phyloP scores from a whole-genome alignment of 2,797 vertebrate genomes.

The Poeciliopsis turneri region DNA sequence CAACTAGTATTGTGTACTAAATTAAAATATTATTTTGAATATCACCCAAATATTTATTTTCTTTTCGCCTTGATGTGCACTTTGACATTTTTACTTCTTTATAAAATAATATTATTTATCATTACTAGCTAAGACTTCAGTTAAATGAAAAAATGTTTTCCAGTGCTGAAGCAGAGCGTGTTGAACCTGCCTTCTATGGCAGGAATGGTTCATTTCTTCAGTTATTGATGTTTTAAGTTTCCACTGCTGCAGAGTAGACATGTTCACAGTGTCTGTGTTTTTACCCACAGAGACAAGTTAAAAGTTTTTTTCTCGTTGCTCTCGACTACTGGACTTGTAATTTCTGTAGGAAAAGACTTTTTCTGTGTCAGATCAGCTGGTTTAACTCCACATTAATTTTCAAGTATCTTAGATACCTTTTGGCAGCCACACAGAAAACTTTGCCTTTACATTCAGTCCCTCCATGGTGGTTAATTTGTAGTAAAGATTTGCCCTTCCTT shows the following conservation, averaged over 20 bases:
- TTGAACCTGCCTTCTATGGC: neutral
- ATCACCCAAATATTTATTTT: neutral
- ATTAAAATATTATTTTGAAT: neutral
- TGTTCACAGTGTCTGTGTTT: slow-evolving; percentile 4
- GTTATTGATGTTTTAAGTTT: slow-evolving; percentile 34
- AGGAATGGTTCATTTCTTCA: slow-evolving; percentile 17
- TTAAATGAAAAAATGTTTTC: neutral
- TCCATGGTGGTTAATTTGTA: neutral
- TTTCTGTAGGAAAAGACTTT: neutral
- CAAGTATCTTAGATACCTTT: neutral
- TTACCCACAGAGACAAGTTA: neutral
- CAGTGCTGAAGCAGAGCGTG: neutral
- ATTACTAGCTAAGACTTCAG: neutral
- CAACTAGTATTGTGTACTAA: neutral
- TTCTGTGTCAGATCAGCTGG: neutral
- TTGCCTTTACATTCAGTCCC: neutral
- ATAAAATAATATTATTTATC: neutral
- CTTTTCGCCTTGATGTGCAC: neutral
- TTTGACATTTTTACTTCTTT: neutral
- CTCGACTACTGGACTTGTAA: slow-evolving; percentile 1
- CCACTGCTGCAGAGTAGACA: slow-evolving; percentile 4
- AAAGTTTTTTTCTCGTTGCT: slow-evolving; percentile 12
- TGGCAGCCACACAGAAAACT: neutral
- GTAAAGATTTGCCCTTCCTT: neutral
- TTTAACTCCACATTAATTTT: neutral